Percentiles rank a stretch among this genome's conserved stretches.
Evolutionary conservation across 2,888 invertebrate species (phyloP).

Genomic region (Sphaerophoria rueppellii): DNA sequence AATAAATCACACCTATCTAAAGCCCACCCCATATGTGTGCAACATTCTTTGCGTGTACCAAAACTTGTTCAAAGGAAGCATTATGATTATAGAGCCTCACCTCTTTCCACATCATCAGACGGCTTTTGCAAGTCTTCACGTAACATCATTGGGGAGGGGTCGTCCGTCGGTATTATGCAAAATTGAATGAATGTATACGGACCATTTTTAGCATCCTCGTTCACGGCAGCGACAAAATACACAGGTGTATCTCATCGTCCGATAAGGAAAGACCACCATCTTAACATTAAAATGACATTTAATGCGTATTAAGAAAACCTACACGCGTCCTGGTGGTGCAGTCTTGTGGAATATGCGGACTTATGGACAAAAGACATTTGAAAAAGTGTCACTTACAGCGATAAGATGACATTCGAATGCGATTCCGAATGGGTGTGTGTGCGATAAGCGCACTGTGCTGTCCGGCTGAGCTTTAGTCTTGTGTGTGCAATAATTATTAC

Average conservation of each 20-base stretch:
- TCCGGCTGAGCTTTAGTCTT: neutral
- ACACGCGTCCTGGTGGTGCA: conserved; percentile 32
- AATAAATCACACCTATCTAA: conserved; percentile 72
- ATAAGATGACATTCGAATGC: conserved; percentile 68
- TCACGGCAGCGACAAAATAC: conserved; percentile 7
- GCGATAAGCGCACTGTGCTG: conserved; percentile 23
- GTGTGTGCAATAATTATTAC: conserved; percentile 65
- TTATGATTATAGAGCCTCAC: conserved; percentile 46
- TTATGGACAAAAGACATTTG: conserved; percentile 28
- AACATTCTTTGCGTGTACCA: neutral
- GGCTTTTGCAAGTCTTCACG: conserved; percentile 1
- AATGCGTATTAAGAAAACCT: conserved; percentile 73
- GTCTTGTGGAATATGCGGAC: neutral
- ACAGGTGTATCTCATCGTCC: conserved; percentile 68
- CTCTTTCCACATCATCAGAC: conserved; percentile 44
- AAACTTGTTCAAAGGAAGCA: conserved; percentile 52
- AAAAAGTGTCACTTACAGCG: conserved; percentile 61
- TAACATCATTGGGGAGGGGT: conserved; percentile 48
- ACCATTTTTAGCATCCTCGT: conserved; percentile 50
- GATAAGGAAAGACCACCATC: conserved; percentile 71
- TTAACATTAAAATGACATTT: conserved; percentile 72
- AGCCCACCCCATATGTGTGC: conserved; percentile 65
- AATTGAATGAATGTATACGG: conserved; percentile 12
- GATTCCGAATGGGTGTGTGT: conserved; percentile 43
- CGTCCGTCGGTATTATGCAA: conserved; percentile 8